A percentile compares a stretch with the other conserved stretches of the same genome.
Evolutionary conservation across 2,797 vertebrate species (phyloP).

Genomic region (Lagorchestes hirsutus): DNA sequence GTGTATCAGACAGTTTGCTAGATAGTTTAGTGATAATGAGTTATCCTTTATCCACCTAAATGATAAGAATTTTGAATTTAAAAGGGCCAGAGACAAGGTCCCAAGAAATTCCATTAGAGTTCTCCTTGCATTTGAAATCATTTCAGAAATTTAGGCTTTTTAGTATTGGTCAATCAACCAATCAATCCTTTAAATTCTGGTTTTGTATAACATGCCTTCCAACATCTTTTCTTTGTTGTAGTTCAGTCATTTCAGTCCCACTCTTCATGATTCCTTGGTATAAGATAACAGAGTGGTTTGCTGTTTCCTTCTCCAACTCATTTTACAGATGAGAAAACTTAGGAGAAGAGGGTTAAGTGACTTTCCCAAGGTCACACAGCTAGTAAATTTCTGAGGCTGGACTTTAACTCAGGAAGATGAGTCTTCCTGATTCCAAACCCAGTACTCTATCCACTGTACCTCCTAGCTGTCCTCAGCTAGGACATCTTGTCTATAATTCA

Average conservation of each 20-base stretch:
- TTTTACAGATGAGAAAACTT: background rate
- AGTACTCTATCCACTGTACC: background rate
- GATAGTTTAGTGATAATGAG: background rate
- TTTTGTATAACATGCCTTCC: background rate
- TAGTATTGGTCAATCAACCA: background rate
- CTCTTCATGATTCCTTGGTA: background rate
- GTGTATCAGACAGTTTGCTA: background rate
- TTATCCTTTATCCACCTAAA: background rate
- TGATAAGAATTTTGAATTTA: background rate
- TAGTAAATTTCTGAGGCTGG: background rate
- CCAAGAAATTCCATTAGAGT: background rate
- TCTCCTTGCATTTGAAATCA: background rate
- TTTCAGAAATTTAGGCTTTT: background rate
- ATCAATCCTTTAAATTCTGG: background rate
- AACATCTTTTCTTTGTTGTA: background rate
- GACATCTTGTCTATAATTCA: background rate
- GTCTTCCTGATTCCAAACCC: background rate
- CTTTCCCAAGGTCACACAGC: background rate
- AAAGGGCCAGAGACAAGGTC: background rate
- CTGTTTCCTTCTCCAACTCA: background rate
- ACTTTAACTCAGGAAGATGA: background rate
- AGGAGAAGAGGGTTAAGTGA: background rate
- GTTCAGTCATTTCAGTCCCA: background rate
- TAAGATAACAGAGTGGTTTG: background rate
- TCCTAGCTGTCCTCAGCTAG: background rate